A percentile compares a stretch with the other conserved stretches of the same genome.
Evolutionary conservation across 1,140 invertebrate species (phyloP).

Genomic region (Achroia grisella): DNA sequence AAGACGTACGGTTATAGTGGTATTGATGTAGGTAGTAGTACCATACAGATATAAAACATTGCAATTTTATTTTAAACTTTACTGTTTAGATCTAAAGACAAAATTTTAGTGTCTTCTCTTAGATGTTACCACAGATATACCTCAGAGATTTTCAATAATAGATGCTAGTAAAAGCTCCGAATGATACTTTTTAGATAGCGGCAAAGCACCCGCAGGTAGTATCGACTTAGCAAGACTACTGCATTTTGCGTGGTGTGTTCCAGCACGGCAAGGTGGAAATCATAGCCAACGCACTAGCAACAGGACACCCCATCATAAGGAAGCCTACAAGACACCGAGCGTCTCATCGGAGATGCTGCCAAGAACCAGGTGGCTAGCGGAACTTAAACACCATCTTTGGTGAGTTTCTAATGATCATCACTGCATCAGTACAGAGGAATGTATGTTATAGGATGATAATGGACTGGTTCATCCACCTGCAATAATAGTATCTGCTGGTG

Average conservation of each 20-base stretch:
- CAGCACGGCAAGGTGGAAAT: slow-evolving; percentile 97
- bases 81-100: too few species aligned
- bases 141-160: not conserved
- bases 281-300: slow-evolving; percentile 98
- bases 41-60: too few species aligned
- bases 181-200: slow-evolving; percentile 75
- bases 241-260: slow-evolving; percentile 94
- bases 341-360: slow-evolving; percentile 97
- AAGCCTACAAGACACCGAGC: slow-evolving; percentile 97
- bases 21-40: too few species aligned
- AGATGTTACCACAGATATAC: too few species aligned
- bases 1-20: too few species aligned
- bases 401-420: slow-evolving; percentile 70
- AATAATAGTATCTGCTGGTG: not conserved
- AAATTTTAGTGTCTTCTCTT: too few species aligned
- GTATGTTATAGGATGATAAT: too few species aligned
- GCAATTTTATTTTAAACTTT: too few species aligned
- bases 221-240: slow-evolving; percentile 92
- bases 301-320: slow-evolving; percentile 97
- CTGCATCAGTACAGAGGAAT: too few species aligned
- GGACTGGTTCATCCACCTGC: too few species aligned
- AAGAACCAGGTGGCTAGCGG: slow-evolving; percentile 97
- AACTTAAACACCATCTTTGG: slow-evolving; percentile 97
- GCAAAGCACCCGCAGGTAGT: slow-evolving; percentile 88
- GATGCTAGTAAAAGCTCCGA: not conserved